Evolutionary conservation across 2,888 invertebrate species (phyloP), one percentile per base, ranked within the genome.

Genomic region (Rhodophaea formosa): DNA sequence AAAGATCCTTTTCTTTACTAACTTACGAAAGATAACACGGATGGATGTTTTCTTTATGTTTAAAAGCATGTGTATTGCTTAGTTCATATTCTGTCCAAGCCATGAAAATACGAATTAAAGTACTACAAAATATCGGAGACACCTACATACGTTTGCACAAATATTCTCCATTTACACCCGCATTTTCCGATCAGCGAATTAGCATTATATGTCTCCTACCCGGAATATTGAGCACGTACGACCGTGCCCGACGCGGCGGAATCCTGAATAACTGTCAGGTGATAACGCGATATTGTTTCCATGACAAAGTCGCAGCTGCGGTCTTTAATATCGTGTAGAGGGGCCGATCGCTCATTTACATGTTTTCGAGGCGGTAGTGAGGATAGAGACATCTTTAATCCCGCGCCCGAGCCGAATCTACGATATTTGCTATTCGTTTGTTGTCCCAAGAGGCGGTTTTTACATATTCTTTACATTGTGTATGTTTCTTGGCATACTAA

Each of bases 241-340:
- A 39, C 5, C 39, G 12, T 10, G 6, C 39, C 39, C n/a, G n/a
- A n/a, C n/a, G n/a, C n/a, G n/a, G n/a, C 39, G 10, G 16, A 17
- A 12, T 12, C 51, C 51, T 17, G 35, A 16, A 51, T 51, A 51
- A 35, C 35, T 16, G 6, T 17, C 15, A 35, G 32, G 12, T 51
- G 51, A 51, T 51, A 51, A 51, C 49, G 10, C 12, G 51, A 51
- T 51, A 51, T 51, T 51, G 51, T 51, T 51, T 51, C 17, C 17
- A 35, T 51, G 51, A 51, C 35, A 51, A 12, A 51, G 35, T 17
- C 23, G n/a, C 51, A 51, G 16, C 51, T 51, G 51, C 10, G 14
- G 5, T 17, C 45, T n/a, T 39, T 39, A n/a, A 39, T 39, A 39
- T 39, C 12, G 39, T 39, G 10, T 39, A 39, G 39, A 39, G 39